Conservation (phyloP, 1,140 invertebrate species). For the Platorchestia sp. region DNA sequence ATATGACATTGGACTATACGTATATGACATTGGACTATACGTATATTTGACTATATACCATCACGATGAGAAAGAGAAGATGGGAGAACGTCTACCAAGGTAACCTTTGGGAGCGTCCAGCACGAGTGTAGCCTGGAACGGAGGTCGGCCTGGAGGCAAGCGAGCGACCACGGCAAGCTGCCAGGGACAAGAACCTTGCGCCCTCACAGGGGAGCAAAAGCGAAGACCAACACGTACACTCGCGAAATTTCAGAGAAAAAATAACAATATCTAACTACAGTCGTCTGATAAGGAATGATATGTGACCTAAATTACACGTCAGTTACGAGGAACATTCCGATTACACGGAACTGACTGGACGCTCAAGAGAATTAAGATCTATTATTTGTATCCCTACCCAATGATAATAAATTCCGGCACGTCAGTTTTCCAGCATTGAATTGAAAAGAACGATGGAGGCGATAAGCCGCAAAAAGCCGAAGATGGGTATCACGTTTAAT, state of each 20-base stretch:
- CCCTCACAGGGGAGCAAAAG: background rate
- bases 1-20: too few species aligned
- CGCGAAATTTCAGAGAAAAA: background rate
- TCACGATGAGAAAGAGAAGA: too few species aligned
- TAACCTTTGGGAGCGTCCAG: too few species aligned
- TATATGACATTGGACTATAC: too few species aligned
- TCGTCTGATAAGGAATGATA: background rate
- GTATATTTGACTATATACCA: too few species aligned
- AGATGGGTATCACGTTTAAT: conserved; percentile 33
- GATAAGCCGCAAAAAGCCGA: conserved; percentile 13
- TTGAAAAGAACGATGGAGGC: conserved; percentile 32
- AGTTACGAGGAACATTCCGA: background rate
- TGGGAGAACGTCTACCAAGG: too few species aligned
- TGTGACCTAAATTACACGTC: background rate
- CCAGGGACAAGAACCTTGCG: background rate
- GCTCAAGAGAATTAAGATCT: background rate
- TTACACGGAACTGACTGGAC: background rate
- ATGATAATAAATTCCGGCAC: background rate
- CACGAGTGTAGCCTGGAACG: background rate
- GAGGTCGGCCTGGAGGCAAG: background rate
- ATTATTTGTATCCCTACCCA: background rate
- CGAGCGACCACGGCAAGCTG: background rate
- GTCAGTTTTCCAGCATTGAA: conserved; percentile 21
- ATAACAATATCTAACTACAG: background rate
- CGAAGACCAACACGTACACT: background rate